phyloP scores from a whole-genome alignment of 2,797 vertebrate species.

The Protonibea diacanthus region DNA sequence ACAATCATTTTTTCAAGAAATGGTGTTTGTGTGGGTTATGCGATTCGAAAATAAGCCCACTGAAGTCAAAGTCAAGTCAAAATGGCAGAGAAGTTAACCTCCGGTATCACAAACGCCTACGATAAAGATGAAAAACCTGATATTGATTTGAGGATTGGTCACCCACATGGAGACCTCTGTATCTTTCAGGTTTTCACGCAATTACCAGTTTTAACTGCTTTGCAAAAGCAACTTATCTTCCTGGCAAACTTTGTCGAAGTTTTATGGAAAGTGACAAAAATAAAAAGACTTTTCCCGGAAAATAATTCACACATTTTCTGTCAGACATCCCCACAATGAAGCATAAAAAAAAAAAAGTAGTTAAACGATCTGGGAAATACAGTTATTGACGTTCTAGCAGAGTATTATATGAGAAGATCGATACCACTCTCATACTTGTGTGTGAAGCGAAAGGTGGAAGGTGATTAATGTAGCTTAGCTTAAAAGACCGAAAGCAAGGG shows the following conservation, averaged over 20 bases:
- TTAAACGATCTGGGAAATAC: background rate
- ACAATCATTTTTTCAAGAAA: slow-evolving; percentile 29
- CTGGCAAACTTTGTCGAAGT: background rate
- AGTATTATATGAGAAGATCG: background rate
- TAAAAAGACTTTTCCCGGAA: background rate
- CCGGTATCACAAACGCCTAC: background rate
- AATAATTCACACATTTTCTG: slow-evolving; percentile 4
- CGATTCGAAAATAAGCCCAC: slow-evolving; percentile 24
- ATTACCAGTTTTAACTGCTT: slow-evolving; percentile 16
- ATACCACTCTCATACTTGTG: background rate
- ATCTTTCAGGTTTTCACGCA: slow-evolving; percentile 7
- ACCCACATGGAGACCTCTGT: background rate
- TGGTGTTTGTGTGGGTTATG: background rate
- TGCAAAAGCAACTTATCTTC: background rate
- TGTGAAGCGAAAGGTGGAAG: slow-evolving; percentile 5
- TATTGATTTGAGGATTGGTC: slow-evolving; percentile 38
- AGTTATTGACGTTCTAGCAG: background rate
- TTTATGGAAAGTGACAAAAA: background rate
- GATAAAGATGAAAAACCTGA: slow-evolving; percentile 48
- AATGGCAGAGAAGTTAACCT: slow-evolving; percentile 24
- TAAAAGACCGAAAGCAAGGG: background rate
- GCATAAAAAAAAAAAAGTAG: background rate
- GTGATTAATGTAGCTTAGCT: slow-evolving; percentile 7
- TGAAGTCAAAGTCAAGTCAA: slow-evolving; percentile 8
- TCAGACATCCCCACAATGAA: background rate